Percentiles rank a stretch among this genome's conserved stretches.
Evolutionary conservation across 2,888 invertebrate species (phyloP).

Genomic region (Apotomis capreana): DNA sequence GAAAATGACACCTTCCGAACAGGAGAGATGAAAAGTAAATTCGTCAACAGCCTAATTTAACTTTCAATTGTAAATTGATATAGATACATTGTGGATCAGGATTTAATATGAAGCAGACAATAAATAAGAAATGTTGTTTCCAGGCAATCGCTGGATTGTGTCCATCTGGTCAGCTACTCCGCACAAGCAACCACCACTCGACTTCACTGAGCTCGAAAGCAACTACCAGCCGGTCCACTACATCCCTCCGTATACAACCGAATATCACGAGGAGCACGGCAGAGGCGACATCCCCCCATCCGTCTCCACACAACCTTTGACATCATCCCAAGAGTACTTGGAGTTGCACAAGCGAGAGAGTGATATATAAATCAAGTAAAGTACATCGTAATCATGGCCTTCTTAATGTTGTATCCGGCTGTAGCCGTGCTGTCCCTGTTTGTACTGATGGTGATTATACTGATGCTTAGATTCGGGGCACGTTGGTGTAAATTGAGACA

Average conservation of each 20-base stretch:
- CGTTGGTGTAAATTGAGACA: conserved; percentile 88
- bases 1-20: too few species aligned
- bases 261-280: conserved; percentile 59
- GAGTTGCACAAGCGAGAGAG: conserved; percentile 91
- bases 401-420: conserved; percentile 91
- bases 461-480: conserved; percentile 89
- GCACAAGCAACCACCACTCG: conserved; percentile 91
- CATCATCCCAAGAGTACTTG: conserved; percentile 80
- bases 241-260: conserved; percentile 60
- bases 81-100: too few species aligned
- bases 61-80: too few species aligned
- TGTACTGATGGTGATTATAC: conserved; percentile 88
- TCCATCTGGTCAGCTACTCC: conserved; percentile 93
- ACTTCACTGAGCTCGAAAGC: conserved; percentile 88
- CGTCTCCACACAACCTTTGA: conserved; percentile 69
- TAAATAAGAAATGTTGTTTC: conserved; percentile 42
- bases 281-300: conserved; percentile 64
- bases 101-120: neutral
- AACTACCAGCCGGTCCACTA: conserved; percentile 64
- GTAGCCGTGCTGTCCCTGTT: conserved; percentile 88
- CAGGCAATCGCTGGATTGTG: conserved; percentile 93
- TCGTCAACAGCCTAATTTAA: too few species aligned
- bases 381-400: conserved; percentile 76
- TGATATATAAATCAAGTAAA: conserved; percentile 86
- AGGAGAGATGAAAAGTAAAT: too few species aligned